Percentiles rank a stretch among this genome's conserved stretches.
Evolutionary conservation across 92 coral and sea anemone genomes (phyloP).

Genomic region (Umimayanthus kanabou): DNA sequence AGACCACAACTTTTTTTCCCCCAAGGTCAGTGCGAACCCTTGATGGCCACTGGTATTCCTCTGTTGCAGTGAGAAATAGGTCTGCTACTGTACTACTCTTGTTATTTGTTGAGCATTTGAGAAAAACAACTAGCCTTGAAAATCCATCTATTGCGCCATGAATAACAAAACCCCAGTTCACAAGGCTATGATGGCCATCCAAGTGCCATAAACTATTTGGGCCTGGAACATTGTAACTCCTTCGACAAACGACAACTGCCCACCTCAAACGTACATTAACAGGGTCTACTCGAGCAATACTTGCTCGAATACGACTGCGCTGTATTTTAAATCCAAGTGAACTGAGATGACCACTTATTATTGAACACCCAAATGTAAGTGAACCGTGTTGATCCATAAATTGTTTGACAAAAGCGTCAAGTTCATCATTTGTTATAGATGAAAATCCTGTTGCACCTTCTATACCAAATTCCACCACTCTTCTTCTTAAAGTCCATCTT

Average conservation of each 20-base stretch:
- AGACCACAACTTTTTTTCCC: constrained; percentile 28
- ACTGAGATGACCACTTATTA: constrained; percentile 5
- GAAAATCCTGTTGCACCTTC: constrained; percentile 40
- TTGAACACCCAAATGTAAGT: constrained; percentile 49
- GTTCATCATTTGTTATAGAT: constrained; percentile 37
- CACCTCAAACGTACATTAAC: no score
- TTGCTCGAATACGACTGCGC: background rate
- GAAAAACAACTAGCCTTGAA: constrained; percentile 12
- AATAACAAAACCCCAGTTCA: constrained; percentile 44
- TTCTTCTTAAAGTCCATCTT: constrained; percentile 49
- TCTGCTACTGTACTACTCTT: constrained; percentile 24
- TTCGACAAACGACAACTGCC: no score
- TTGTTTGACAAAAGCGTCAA: constrained; percentile 34
- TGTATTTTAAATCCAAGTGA: constrained; percentile 9
- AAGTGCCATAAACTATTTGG: background rate
- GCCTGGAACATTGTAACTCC: no score
- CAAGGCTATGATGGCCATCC: constrained; percentile 45
- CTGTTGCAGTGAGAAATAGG: constrained; percentile 34
- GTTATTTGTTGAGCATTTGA: constrained; percentile 42
- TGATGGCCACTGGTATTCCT: constrained; percentile 40
- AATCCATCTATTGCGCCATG: constrained; percentile 42
- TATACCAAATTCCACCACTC: constrained; percentile 50
- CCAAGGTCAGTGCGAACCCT: constrained; percentile 35
- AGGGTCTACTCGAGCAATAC: no score
- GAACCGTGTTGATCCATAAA: constrained; percentile 48